These are phyloP conservation scores for Chamaea fasciata DNA, from an alignment of 2,113 vertebrate species.

Conservation along the genomic window DNA sequence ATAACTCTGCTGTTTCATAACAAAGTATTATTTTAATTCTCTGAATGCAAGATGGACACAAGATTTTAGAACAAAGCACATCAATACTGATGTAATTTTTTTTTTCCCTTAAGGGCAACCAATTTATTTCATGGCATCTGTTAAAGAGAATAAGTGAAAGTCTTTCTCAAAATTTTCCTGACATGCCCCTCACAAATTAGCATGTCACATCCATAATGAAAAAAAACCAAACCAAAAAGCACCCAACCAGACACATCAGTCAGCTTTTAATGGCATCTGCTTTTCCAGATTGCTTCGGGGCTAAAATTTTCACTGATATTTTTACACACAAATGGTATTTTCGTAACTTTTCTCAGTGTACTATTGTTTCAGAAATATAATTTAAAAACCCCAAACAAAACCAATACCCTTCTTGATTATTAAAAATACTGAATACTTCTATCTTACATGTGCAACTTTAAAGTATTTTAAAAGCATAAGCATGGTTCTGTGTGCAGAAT, in stretches of 20 bases:
- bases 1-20: conserved; percentile 9
- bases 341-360: background rate
- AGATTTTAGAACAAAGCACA: background rate
- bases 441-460: fast-evolving
- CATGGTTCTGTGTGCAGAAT: background rate
- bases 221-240: background rate
- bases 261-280: background rate
- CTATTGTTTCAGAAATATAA: background rate
- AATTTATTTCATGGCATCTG: background rate
- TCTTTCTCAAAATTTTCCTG: background rate
- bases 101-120: background rate
- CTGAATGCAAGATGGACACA: background rate
- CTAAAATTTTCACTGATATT: background rate
- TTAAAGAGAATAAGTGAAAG: background rate
- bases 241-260: background rate
- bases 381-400: background rate
- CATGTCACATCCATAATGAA: background rate
- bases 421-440: background rate
- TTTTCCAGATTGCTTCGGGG: background rate
- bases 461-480: background rate
- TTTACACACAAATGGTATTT: background rate
- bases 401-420: background rate
- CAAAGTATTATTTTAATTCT: background rate
- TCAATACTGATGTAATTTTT: background rate
- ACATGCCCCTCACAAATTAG: background rate